These are phyloP conservation scores for Apamea epomidion DNA, from an alignment of 2,888 invertebrate species.

Conservation along the genomic window DNA sequence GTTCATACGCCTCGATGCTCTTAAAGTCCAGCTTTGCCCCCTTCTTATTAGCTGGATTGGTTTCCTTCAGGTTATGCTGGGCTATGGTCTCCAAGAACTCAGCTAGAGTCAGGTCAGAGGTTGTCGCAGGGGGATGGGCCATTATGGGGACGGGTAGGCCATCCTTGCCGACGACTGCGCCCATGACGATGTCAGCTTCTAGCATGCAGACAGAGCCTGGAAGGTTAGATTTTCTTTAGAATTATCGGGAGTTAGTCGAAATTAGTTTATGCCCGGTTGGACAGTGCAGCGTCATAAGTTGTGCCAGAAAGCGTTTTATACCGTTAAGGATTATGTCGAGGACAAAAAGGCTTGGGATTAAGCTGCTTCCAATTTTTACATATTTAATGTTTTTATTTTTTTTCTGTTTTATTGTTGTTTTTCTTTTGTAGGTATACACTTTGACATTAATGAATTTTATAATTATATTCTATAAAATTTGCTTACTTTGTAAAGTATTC, in stretches of 20 bases:
- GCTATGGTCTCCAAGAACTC: conserved; percentile 92
- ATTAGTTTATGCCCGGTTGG: background rate
- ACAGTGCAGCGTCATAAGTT: background rate
- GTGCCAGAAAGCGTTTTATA: too few species aligned
- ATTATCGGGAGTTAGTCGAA: background rate
- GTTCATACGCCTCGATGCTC: conserved; percentile 93
- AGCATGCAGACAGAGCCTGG: conserved; percentile 94
- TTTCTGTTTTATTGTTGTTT: too few species aligned
- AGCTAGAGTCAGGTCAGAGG: conserved; percentile 94
- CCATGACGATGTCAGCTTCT: conserved; percentile 96
- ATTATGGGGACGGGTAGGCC: conserved; percentile 93
- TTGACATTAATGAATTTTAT: too few species aligned
- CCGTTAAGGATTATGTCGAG: too few species aligned
- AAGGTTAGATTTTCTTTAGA: conserved; percentile 38
- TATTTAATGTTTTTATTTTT: too few species aligned
- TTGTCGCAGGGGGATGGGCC: conserved; percentile 95
- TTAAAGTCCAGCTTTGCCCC: conserved; percentile 98
- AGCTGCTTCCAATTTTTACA: too few species aligned
- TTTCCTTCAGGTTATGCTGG: conserved; percentile 83
- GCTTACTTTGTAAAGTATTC: too few species aligned
- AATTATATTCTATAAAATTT: too few species aligned
- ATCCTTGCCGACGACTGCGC: conserved; percentile 89
- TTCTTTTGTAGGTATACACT: too few species aligned
- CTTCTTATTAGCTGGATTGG: conserved; percentile 85
- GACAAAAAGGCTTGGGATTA: too few species aligned